A percentile compares a stretch with the other conserved stretches of the same genome.
Evolutionary conservation across 2,113 vertebrate species (phyloP).

Genomic region (Odontesthes bonariensis): DNA sequence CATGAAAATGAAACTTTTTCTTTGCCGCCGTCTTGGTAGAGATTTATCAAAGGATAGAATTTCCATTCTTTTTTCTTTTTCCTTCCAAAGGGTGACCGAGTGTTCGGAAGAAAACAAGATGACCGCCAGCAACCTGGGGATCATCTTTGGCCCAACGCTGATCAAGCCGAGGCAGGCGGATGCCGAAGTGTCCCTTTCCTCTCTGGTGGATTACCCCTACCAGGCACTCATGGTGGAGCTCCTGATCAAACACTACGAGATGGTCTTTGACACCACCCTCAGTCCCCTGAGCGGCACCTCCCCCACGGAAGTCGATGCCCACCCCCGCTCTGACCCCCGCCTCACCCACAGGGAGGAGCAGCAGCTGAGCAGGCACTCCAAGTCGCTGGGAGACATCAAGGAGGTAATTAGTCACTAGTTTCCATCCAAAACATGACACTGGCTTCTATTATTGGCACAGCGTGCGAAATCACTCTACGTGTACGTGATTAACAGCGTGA

Average conservation of each 20-base stretch:
- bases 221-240: conserved; percentile 95
- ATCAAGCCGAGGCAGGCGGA: conserved; percentile 92
- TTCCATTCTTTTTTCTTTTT: neutral
- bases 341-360: conserved; percentile 83
- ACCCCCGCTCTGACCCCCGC: conserved; percentile 35
- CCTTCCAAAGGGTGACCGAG: conserved; percentile 87
- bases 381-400: conserved; percentile 87
- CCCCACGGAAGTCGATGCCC: conserved; percentile 61
- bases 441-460: neutral
- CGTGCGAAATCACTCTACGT: no score
- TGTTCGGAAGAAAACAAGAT: conserved; percentile 97
- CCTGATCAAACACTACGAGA: conserved; percentile 91
- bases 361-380: conserved; percentile 86
- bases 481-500: no score
- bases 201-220: conserved; percentile 95
- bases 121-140: conserved; percentile 96
- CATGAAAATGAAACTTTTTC: neutral
- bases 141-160: conserved; percentile 97
- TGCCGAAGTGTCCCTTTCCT: conserved; percentile 92
- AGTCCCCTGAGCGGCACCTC: conserved; percentile 77
- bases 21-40: neutral
- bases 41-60: neutral
- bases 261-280: conserved; percentile 91
- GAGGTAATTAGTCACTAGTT: conserved; percentile 81
- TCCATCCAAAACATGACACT: neutral